Evolutionary conservation across 2,797 vertebrate genomes (phyloP).

Genomic region (Microhierax caerulescens): DNA sequence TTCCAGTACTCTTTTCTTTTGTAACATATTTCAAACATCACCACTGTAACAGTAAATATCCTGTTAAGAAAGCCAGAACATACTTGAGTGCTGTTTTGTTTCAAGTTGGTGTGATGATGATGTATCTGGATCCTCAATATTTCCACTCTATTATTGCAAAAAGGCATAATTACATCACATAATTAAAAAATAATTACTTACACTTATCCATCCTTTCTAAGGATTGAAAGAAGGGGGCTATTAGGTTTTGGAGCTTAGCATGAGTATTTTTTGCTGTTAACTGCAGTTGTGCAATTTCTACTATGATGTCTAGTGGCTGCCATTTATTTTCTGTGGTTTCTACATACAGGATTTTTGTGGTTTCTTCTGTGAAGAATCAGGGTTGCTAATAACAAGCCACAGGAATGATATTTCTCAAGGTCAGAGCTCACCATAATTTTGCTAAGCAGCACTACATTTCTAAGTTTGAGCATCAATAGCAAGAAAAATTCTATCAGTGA

Average conservation of each 20-base stretch:
- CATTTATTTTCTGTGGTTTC: conserved; percentile 25
- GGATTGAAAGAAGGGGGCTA: neutral
- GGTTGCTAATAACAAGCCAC: conserved; percentile 10
- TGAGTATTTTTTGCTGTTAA: neutral
- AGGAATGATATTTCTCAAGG: conserved; percentile 11
- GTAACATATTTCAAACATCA: neutral
- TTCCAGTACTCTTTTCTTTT: neutral
- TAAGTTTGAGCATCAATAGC: neutral
- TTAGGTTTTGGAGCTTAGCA: neutral
- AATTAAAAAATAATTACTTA: neutral
- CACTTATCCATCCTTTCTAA: neutral
- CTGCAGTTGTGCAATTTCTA: conserved; percentile 13
- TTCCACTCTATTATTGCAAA: neutral
- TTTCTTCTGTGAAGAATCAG: conserved; percentile 4
- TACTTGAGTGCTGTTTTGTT: neutral
- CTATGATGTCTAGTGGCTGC: neutral
- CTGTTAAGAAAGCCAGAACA: neutral
- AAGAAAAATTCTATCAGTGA: neutral
- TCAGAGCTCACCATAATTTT: neutral
- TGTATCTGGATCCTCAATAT: neutral
- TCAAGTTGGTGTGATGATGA: neutral
- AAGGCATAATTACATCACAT: neutral
- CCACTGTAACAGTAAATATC: neutral
- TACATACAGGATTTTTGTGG: conserved; percentile 27
- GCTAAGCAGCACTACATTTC: neutral